Percentiles rank a stretch among this genome's conserved stretches.
Evolutionary conservation across 2,888 invertebrate genomes (phyloP).

Genomic region (Bhutanitis thaidina): DNA sequence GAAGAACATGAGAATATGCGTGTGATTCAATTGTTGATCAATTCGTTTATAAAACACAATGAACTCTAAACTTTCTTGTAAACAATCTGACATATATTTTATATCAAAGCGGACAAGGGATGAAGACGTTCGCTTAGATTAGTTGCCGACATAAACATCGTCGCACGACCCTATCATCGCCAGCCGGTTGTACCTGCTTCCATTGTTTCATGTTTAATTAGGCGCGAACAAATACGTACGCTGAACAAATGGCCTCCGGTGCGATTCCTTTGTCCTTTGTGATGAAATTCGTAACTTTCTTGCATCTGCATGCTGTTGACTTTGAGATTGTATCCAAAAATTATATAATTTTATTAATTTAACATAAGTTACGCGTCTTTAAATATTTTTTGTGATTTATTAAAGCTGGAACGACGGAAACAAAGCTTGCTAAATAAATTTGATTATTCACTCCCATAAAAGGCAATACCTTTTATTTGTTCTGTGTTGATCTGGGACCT

Average conservation of each 20-base stretch:
- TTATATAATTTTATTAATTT: no score
- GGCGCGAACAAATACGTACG: constrained; percentile 73
- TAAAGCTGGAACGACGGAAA: no score
- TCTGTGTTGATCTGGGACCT: no score
- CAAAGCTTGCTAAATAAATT: no score
- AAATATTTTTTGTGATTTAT: no score
- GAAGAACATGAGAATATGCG: no score
- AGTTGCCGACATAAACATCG: constrained; percentile 34
- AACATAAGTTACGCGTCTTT: no score
- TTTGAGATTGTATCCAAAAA: background rate
- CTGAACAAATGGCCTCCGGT: constrained; percentile 68
- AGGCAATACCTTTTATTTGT: no score
- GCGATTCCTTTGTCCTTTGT: constrained; percentile 69
- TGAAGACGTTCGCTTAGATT: constrained; percentile 19
- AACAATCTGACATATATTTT: constrained; percentile 11
- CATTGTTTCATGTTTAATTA: constrained; percentile 72
- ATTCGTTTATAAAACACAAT: background rate
- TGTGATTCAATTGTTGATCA: no score
- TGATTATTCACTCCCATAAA: no score
- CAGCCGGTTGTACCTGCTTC: constrained; percentile 48
- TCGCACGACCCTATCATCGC: constrained; percentile 44
- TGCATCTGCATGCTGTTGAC: constrained; percentile 51
- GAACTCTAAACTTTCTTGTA: background rate
- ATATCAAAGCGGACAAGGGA: constrained; percentile 11
- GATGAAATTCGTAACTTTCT: constrained; percentile 68